A percentile compares a stretch with the other conserved stretches of the same genome.
phyloP scores from a whole-genome alignment of 2,888 invertebrate species.

The Baccha elongata region DNA sequence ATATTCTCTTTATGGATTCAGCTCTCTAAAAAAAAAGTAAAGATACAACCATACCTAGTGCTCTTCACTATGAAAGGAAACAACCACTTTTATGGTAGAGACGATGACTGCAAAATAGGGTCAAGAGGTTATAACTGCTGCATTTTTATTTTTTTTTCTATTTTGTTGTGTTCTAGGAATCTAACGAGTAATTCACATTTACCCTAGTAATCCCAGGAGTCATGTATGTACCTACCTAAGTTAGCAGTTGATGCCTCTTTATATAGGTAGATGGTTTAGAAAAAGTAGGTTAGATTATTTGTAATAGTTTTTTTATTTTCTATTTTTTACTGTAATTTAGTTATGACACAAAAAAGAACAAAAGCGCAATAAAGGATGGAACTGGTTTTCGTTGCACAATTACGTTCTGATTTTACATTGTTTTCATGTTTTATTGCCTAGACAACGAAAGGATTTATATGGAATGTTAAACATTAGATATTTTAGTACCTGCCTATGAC shows the following conservation, averaged over 20 bases:
- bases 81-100: slow-evolving; percentile 11
- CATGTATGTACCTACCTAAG: slow-evolving; percentile 5
- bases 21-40: slow-evolving; percentile 24
- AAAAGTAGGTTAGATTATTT: slow-evolving; percentile 34
- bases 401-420: no score
- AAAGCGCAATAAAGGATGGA: slow-evolving; percentile 13
- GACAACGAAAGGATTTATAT: no score
- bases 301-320: slow-evolving; percentile 16
- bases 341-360: slow-evolving; percentile 13
- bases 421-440: no score
- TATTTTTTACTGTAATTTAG: slow-evolving; percentile 3
- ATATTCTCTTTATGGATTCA: slow-evolving; percentile 41
- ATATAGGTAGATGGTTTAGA: slow-evolving; percentile 6
- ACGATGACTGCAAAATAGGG: slow-evolving; percentile 55
- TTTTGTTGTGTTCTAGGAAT: slow-evolving; percentile 48
- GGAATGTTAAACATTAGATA: no score
- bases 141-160: slow-evolving; percentile 23
- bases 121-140: slow-evolving; percentile 70
- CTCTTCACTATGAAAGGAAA: slow-evolving; percentile 44
- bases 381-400: slow-evolving; percentile 16
- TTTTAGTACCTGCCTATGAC: no score
- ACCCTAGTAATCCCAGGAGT: slow-evolving; percentile 23
- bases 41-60: neutral
- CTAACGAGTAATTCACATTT: slow-evolving; percentile 64
- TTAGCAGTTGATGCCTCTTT: slow-evolving; percentile 1